phyloP scores from a whole-genome alignment of 2,113 vertebrate species.

The Crotophaga sulcirostris region DNA sequence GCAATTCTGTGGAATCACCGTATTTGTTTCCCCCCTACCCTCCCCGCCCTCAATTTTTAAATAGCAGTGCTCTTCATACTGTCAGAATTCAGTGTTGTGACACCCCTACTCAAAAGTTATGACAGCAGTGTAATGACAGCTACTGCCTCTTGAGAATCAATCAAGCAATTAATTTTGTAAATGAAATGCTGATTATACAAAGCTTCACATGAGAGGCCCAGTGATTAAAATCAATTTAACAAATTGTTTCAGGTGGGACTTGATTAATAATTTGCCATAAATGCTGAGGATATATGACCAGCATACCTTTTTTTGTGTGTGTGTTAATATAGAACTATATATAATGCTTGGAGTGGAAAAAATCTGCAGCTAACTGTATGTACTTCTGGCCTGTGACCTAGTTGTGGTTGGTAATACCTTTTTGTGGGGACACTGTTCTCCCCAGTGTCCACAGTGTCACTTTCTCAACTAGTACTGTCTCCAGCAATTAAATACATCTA shows the following conservation, averaged over 20 bases:
- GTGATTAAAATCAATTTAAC: conserved; percentile 89
- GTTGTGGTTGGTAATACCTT: conserved; percentile 6
- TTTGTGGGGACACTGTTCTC: background rate
- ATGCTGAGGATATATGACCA: conserved; percentile 79
- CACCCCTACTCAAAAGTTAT: conserved; percentile 84
- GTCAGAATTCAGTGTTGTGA: conserved; percentile 82
- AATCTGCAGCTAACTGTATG: background rate
- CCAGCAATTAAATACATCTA: background rate
- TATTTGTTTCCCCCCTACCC: conserved; percentile 64
- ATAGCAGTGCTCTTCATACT: conserved; percentile 78
- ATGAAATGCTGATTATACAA: conserved; percentile 90
- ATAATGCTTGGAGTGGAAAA: background rate
- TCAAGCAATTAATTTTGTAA: conserved; percentile 89
- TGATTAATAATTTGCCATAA: conserved; percentile 86
- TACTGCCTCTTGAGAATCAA: conserved; percentile 84
- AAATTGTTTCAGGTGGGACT: conserved; percentile 89
- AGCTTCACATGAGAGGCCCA: conserved; percentile 86
- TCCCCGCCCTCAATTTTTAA: conserved; percentile 74
- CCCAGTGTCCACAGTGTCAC: background rate
- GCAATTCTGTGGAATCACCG: conserved; percentile 53
- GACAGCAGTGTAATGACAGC: conserved; percentile 85
- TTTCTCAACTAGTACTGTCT: background rate
- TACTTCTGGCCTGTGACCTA: conserved; percentile 47
- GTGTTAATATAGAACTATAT: conserved; percentile 38
- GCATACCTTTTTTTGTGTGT: conserved; percentile 65